Evolutionary conservation across 2,797 vertebrate species (phyloP).

Genomic region (Coluber constrictor): DNA sequence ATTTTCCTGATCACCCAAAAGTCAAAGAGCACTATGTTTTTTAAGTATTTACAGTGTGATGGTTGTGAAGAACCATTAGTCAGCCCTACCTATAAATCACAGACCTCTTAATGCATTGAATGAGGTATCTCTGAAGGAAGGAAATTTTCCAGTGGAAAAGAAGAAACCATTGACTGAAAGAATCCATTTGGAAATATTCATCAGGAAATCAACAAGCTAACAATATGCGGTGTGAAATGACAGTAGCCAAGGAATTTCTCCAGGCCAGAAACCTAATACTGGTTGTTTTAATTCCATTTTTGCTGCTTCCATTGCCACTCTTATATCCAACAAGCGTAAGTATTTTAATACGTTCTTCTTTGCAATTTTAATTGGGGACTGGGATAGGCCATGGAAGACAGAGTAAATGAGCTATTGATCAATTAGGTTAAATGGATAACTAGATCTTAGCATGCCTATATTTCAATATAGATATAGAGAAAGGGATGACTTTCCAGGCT

Average conservation of each 20-base stretch:
- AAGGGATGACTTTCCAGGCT: not conserved
- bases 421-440: not conserved
- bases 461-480: not conserved
- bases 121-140: constrained; percentile 14
- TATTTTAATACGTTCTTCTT: constrained; percentile 56
- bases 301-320: constrained; percentile 88
- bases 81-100: constrained; percentile 59
- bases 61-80: constrained; percentile 46
- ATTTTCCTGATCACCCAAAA: constrained; percentile 28
- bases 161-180: constrained; percentile 19
- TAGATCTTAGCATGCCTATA: not conserved
- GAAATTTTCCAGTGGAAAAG: not conserved
- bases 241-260: constrained; percentile 81
- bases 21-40: constrained; percentile 49
- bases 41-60: constrained; percentile 31
- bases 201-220: constrained; percentile 32
- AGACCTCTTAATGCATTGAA: constrained; percentile 22
- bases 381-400: not conserved
- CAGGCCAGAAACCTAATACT: constrained; percentile 87
- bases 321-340: constrained; percentile 92
- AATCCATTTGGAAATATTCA: constrained; percentile 3
- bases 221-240: constrained; percentile 74
- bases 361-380: not conserved
- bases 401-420: not conserved
- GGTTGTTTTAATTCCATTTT: constrained; percentile 85